These are phyloP conservation scores for Arrhopalites spinosus DNA, from an alignment of 2,888 invertebrate genomes.

Conservation along the genomic window DNA sequence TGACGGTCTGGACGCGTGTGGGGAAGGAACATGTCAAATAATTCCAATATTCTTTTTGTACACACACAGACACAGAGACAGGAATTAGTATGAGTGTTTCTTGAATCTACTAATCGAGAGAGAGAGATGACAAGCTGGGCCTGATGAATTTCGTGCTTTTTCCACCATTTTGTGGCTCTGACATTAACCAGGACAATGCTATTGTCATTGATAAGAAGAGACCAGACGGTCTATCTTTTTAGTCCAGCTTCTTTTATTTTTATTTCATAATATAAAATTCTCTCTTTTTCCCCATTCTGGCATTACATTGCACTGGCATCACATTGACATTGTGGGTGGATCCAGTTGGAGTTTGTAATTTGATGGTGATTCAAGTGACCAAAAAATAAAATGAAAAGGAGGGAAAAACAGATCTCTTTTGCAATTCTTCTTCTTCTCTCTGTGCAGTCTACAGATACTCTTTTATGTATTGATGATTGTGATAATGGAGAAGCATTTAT, in stretches of 20 bases:
- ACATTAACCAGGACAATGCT: conserved; percentile 22
- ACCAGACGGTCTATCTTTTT: too few relatives aligned
- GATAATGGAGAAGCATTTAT: too few relatives aligned
- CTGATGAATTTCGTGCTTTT: conserved; percentile 47
- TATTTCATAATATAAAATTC: too few relatives aligned
- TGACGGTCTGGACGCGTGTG: background rate
- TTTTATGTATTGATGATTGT: too few relatives aligned
- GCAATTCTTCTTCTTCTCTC: background rate
- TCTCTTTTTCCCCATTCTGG: too few relatives aligned
- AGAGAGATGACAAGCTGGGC: conserved; percentile 3
- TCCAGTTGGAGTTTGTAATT: conserved; percentile 16
- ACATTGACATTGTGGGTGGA: conserved; percentile 1
- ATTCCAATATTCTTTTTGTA: background rate
- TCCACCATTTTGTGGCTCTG: conserved; percentile 34
- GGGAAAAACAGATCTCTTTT: background rate
- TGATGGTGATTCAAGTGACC: conserved; percentile 23
- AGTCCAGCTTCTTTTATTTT: too few relatives aligned
- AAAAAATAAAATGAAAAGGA: conserved; percentile 13
- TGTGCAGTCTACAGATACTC: too few relatives aligned
- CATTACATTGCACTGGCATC: too few relatives aligned
- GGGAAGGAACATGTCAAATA: background rate
- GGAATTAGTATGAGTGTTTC: conserved; percentile 11
- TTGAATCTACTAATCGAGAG: conserved; percentile 23
- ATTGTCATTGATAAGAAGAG: conserved; percentile 28
- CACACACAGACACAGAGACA: background rate